A percentile compares a stretch with the other conserved stretches of the same genome.
Conservation (phyloP, 2,797 vertebrate genomes). For the Labeo calbasu region DNA sequence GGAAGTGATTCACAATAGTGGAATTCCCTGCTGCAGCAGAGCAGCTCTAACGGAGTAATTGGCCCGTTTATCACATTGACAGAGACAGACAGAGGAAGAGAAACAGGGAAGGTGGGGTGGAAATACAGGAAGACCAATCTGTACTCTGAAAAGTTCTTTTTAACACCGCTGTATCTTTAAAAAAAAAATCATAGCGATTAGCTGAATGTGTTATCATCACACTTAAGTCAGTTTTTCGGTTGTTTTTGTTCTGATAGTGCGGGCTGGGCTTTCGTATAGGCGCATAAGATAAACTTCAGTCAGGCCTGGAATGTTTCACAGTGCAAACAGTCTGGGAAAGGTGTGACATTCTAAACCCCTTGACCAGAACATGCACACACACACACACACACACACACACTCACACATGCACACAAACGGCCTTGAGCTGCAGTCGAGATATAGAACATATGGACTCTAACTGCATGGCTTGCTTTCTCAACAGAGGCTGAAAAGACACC, state of each 20-base stretch:
- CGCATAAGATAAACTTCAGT: slow-evolving; percentile 17
- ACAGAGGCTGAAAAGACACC: slow-evolving; percentile 28
- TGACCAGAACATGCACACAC: slow-evolving; percentile 45
- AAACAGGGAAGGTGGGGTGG: background rate
- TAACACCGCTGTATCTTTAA: background rate
- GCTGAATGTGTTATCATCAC: background rate
- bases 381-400: slow-evolving; percentile 19
- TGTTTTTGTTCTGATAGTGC: slow-evolving; percentile 1
- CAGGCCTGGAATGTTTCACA: slow-evolving; percentile 20
- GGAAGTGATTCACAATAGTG: slow-evolving; percentile 67
- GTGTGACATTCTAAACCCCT: slow-evolving; percentile 58
- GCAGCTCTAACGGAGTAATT: slow-evolving; percentile 71
- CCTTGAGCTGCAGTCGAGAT: slow-evolving; percentile 22
- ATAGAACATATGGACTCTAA: slow-evolving; percentile 29
- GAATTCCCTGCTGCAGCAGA: slow-evolving; percentile 74
- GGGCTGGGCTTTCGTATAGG: background rate
- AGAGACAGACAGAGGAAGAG: slow-evolving; percentile 33
- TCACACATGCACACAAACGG: background rate
- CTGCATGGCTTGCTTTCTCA: slow-evolving; percentile 39
- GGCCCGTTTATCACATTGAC: slow-evolving; percentile 72
- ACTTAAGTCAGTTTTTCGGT: background rate
- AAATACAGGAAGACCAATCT: slow-evolving; percentile 1
- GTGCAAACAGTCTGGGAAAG: slow-evolving; percentile 34
- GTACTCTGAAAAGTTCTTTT: background rate
- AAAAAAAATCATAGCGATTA: background rate